These are phyloP conservation scores for Eublepharis macularius DNA, from an alignment of 2,113 vertebrate genomes.

Conservation along the genomic window DNA sequence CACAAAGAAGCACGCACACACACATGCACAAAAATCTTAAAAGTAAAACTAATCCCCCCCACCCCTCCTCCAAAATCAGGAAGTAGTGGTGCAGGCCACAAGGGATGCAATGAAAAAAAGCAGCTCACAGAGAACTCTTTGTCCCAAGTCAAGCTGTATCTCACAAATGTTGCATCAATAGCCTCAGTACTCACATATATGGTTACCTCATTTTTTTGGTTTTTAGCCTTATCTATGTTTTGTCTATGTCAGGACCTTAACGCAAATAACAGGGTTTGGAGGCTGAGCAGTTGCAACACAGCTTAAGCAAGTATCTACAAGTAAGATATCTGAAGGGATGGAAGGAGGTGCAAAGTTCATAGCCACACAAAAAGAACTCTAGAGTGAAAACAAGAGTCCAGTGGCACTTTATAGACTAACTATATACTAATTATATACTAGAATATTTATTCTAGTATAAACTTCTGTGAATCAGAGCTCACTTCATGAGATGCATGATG, in stretches of 20 bases:
- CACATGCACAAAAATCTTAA: not conserved
- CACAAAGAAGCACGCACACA: not conserved
- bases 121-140: not conserved
- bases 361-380: not conserved
- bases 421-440: no score
- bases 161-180: constrained; percentile 14
- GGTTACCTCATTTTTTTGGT: not conserved
- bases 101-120: not conserved
- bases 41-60: not conserved
- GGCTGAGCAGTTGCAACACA: constrained; percentile 21
- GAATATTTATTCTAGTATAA: no score
- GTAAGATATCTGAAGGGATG: constrained; percentile 3
- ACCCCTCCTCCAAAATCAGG: not conserved
- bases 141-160: not conserved
- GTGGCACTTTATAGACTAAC: no score
- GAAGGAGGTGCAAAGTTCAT: constrained; percentile 2
- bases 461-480: no score
- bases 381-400: not conserved
- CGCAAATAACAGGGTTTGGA: constrained; percentile 15
- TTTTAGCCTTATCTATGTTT: constrained; percentile 25
- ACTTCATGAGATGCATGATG: no score
- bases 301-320: constrained; percentile 19
- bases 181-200: not conserved
- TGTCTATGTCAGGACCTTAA: constrained; percentile 12
- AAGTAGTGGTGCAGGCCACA: constrained; percentile 3